Percentiles rank a stretch among this genome's conserved stretches.
These are phyloP conservation scores for Caenorhabditis uteleia DNA, from an alignment of 2,888 invertebrate species.

Conservation along the genomic window DNA sequence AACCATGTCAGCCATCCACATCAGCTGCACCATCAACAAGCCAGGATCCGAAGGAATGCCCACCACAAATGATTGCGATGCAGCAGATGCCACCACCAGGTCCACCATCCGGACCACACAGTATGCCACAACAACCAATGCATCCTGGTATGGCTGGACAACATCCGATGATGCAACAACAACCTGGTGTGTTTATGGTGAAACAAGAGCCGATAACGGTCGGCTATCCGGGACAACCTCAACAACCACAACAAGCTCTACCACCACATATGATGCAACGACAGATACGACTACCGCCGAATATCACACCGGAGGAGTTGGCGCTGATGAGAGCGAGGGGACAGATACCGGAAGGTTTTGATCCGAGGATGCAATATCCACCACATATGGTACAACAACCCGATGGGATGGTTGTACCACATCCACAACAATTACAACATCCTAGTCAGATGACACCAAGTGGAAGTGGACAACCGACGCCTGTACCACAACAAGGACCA, in stretches of 20 bases:
- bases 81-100: constrained; percentile 6
- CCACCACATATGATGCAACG: not conserved
- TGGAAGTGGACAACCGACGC: constrained; percentile 21
- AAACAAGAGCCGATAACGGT: not conserved
- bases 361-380: not conserved
- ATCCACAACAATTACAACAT: not conserved
- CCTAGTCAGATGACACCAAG: constrained; percentile 3
- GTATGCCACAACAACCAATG: constrained; percentile 13
- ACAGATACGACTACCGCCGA: constrained; percentile 2
- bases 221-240: not conserved
- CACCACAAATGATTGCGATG: not conserved
- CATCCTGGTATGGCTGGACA: constrained; percentile 9
- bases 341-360: not conserved
- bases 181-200: too few species aligned
- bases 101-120: constrained; percentile 8
- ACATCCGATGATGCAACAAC: not conserved
- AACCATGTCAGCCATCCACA: constrained; percentile 3
- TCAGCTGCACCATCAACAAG: constrained; percentile 4
- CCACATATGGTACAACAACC: constrained; percentile 6
- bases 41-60: too few species aligned
- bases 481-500: constrained; percentile 19
- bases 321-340: constrained; percentile 23
- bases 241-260: not conserved
- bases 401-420: not conserved
- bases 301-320: constrained; percentile 25